phyloP scores from a whole-genome alignment of 2,797 vertebrate species.

The Bradypus variegatus region DNA sequence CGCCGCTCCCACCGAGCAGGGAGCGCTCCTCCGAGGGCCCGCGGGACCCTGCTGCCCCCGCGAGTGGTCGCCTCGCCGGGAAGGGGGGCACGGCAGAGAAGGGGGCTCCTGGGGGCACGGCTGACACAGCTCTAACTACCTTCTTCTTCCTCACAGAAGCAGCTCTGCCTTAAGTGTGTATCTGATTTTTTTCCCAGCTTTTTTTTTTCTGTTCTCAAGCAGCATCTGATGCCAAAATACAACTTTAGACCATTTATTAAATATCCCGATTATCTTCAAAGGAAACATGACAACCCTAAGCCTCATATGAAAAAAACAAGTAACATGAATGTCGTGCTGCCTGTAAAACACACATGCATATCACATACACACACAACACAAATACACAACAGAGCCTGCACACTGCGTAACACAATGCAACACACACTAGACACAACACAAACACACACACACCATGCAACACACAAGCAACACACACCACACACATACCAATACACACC shows the following conservation, averaged over 20 bases:
- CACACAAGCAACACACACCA: too few relatives aligned
- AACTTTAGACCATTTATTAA: neutral
- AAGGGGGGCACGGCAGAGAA: too few relatives aligned
- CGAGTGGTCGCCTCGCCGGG: accelerated
- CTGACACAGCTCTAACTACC: too few relatives aligned
- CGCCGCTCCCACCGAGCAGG: too few relatives aligned
- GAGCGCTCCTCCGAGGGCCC: too few relatives aligned
- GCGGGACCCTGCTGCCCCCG: too few relatives aligned
- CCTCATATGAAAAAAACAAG: neutral
- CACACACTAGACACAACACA: neutral
- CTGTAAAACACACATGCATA: neutral
- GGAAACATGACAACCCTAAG: neutral
- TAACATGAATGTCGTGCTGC: neutral
- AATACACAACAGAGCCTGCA: neutral
- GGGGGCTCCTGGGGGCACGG: accelerated
- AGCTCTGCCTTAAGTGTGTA: neutral
- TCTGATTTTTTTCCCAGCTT: neutral
- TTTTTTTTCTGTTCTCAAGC: neutral
- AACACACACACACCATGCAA: neutral
- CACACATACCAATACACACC: neutral
- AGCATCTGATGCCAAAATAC: neutral
- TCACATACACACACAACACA: too few relatives aligned
- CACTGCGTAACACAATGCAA: too few relatives aligned
- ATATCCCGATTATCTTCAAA: neutral
- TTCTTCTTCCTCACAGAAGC: neutral